A percentile compares a stretch with the other conserved stretches of the same genome.
These are phyloP conservation scores for Epirrita christyi DNA, from an alignment of 2,888 invertebrate species.

Conservation along the genomic window DNA sequence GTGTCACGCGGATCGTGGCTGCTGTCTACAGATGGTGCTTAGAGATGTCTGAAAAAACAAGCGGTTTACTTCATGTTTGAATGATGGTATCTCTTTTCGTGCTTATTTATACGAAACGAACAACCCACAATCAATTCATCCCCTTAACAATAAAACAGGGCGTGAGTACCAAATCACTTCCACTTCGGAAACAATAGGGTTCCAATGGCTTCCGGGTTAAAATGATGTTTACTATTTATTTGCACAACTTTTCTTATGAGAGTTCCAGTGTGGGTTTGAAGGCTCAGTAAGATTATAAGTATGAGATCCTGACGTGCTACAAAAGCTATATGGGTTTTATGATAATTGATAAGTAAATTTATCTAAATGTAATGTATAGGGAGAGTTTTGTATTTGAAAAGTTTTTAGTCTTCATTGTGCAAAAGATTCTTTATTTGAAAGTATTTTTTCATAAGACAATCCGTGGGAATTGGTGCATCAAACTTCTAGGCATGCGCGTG, in stretches of 20 bases:
- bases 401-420: too few relatives aligned
- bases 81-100: constrained; percentile 6
- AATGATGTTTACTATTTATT: constrained; percentile 10
- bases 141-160: constrained; percentile 45
- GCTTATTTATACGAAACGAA: constrained; percentile 9
- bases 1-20: constrained; percentile 46
- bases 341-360: too few relatives aligned
- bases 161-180: constrained; percentile 57
- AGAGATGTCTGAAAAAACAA: constrained; percentile 20
- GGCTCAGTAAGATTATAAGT: too few relatives aligned
- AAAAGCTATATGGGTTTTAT: too few relatives aligned
- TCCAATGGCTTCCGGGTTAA: constrained; percentile 27
- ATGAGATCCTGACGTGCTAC: too few relatives aligned
- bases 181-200: constrained; percentile 54
- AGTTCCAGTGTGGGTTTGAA: too few relatives aligned
- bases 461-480: constrained; percentile 56
- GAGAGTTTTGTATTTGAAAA: too few relatives aligned
- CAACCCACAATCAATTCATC: constrained; percentile 18
- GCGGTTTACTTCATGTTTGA: not conserved
- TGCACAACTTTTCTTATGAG: too few relatives aligned
- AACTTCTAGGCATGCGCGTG: constrained; percentile 47
- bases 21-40: constrained; percentile 23
- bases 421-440: constrained; percentile 4
- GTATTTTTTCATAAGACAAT: constrained; percentile 22
- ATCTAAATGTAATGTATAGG: too few relatives aligned